A percentile compares a stretch with the other conserved stretches of the same genome.
phyloP scores from a whole-genome alignment of 2,113 vertebrate species.

The Penelope pileata region DNA sequence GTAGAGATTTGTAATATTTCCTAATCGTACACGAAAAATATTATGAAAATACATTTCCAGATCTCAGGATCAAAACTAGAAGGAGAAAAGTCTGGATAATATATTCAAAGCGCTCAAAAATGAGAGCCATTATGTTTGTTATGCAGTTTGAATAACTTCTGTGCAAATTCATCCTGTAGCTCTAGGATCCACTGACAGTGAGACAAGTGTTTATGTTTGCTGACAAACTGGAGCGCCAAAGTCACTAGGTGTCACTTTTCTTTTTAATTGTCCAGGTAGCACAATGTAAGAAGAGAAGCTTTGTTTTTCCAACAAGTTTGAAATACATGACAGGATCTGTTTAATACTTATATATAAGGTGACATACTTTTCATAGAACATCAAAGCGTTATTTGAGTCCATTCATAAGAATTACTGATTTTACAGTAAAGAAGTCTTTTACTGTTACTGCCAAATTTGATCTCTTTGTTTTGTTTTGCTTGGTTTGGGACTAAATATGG shows the following conservation, averaged over 20 bases:
- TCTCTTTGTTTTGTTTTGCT: background rate
- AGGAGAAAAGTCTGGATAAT: background rate
- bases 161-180: background rate
- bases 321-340: background rate
- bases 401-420: background rate
- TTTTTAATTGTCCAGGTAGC: background rate
- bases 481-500: accelerated
- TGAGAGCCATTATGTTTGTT: background rate
- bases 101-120: background rate
- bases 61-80: background rate
- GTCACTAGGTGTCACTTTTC: background rate
- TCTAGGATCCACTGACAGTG: background rate
- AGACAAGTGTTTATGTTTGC: background rate
- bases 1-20: background rate
- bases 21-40: background rate
- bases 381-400: background rate
- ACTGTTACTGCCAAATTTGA: background rate
- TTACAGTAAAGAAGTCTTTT: background rate
- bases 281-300: background rate
- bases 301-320: background rate
- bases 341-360: background rate
- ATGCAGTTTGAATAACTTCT: background rate
- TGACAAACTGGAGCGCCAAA: background rate
- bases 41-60: background rate
- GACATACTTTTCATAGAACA: background rate